A percentile compares a stretch with the other conserved stretches of the same genome.
Conservation (phyloP, 2,888 invertebrate species). For the Agonopterix arenella region DNA sequence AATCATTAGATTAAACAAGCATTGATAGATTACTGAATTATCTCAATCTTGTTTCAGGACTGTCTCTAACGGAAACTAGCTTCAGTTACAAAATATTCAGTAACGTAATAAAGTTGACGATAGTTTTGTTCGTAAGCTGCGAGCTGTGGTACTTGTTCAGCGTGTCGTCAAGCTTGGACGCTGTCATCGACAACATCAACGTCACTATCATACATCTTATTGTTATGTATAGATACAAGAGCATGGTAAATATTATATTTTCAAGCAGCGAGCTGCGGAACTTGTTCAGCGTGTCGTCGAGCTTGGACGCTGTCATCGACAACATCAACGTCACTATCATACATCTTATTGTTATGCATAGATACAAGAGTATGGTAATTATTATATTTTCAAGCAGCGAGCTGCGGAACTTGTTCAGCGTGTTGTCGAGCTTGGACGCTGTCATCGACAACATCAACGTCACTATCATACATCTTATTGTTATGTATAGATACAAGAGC, state of each 20-base stretch:
- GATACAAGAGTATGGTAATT: constrained; percentile 17
- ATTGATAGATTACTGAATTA: neutral
- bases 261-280: constrained; percentile 38
- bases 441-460: constrained; percentile 39
- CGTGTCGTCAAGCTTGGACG: constrained; percentile 11
- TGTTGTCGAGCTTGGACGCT: constrained; percentile 34
- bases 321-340: constrained; percentile 39
- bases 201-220: constrained; percentile 16
- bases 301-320: constrained; percentile 39
- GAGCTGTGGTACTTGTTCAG: constrained; percentile 14
- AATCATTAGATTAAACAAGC: no score
- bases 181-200: constrained; percentile 15
- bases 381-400: constrained; percentile 22
- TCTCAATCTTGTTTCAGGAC: constrained; percentile 5
- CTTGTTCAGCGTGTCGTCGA: constrained; percentile 27
- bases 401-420: constrained; percentile 37
- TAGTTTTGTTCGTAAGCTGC: constrained; percentile 9
- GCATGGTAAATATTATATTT: constrained; percentile 13
- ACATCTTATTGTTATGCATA: constrained; percentile 29
- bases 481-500: constrained; percentile 13
- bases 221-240: constrained; percentile 13
- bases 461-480: constrained; percentile 39
- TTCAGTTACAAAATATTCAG: constrained; percentile 13
- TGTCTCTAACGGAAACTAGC: constrained; percentile 8
- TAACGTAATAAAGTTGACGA: constrained; percentile 6